These are phyloP conservation scores for Catocala sponsa DNA, from an alignment of 2,888 invertebrate species.

Conservation along the genomic window DNA sequence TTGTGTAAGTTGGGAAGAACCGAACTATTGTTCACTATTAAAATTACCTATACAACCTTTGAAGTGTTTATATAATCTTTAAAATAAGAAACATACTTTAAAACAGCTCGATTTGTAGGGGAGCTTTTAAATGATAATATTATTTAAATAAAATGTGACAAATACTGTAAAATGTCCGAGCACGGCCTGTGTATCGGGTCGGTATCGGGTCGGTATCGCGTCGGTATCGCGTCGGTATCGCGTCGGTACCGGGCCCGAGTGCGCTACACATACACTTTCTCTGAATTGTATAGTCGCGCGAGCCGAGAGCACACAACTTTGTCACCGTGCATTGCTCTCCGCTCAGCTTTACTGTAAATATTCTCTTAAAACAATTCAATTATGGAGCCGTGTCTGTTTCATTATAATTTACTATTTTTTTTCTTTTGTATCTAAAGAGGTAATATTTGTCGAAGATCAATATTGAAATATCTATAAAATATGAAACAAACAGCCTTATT, in stretches of 20 bases:
- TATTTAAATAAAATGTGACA: slow-evolving; percentile 38
- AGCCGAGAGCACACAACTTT: slow-evolving; percentile 47
- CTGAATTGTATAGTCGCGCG: slow-evolving; percentile 41
- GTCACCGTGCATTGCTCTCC: slow-evolving; percentile 57
- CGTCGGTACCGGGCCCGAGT: too few species aligned
- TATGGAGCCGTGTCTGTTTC: slow-evolving; percentile 68
- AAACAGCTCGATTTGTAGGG: slow-evolving; percentile 44
- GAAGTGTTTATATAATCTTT: slow-evolving; percentile 59
- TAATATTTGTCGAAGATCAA: slow-evolving; percentile 71
- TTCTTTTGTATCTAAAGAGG: slow-evolving; percentile 78
- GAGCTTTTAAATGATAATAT: slow-evolving; percentile 41
- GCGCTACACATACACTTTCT: slow-evolving; percentile 37
- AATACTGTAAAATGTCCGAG: slow-evolving; percentile 22
- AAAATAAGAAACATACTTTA: slow-evolving; percentile 40
- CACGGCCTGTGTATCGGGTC: too few species aligned
- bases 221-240: too few species aligned
- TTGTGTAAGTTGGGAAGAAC: slow-evolving; percentile 61
- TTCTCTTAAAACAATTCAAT: slow-evolving; percentile 59
- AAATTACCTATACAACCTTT: slow-evolving; percentile 73
- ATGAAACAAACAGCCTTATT: slow-evolving; percentile 76
- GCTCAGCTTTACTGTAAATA: slow-evolving; percentile 61
- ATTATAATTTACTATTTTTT: slow-evolving; percentile 82
- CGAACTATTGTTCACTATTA: slow-evolving; percentile 60
- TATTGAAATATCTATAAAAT: slow-evolving; percentile 76
- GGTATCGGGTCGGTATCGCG: too few species aligned